Evolutionary conservation across 2,113 vertebrate species (phyloP), one percentile per base, ranked within the genome.

Genomic region (Larimichthys polyactis): DNA sequence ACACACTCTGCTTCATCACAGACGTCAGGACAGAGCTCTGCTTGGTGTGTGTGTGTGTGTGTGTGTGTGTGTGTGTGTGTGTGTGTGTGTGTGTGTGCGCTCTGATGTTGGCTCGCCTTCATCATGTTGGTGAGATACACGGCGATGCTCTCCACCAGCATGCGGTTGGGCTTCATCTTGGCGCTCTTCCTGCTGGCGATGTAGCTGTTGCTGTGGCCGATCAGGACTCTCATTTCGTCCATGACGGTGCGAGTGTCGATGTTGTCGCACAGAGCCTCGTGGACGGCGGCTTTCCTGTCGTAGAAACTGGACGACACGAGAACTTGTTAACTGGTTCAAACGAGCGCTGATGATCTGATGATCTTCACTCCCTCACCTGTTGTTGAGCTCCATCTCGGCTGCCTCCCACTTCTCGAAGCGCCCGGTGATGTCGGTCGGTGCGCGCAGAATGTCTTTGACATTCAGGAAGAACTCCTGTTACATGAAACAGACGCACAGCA

Each of bases 381-480:
- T 85, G 85, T 97, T 99, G 5, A 99, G 96, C 24, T 96, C 96
- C 0, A 79, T 72, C 84, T 99, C 98, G 12, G 93, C 95, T 0
- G 79, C 89, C 83, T 96, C 97, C 98, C 98, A 99, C 93, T 97
- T 99, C 83, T 99, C 97, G 93, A 96, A 99, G 29, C 91, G 97
- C 1, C 96, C 95, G 0, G 97, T 95, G 79, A 96, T 77, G 29
- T 97, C 96, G 0, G 92, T 91, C 0, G 97, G 96, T 48, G 95
- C 83, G 16, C 98, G 95, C 54, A 99, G 94, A 20, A 98, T 62
- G 85, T 99, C 98, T 71, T 99, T 99, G 78, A 99, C 98, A 2
- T 96, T 99, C 73, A 99, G 91, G 95, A 99, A 99, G 90, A 99
- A 99, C 83, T 99, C 98, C 98, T 98, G 78, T 24, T 48, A 9